These are phyloP conservation scores for Premnoplex brunnescens DNA, from an alignment of 2,797 vertebrate genomes.

Conservation along the genomic window DNA sequence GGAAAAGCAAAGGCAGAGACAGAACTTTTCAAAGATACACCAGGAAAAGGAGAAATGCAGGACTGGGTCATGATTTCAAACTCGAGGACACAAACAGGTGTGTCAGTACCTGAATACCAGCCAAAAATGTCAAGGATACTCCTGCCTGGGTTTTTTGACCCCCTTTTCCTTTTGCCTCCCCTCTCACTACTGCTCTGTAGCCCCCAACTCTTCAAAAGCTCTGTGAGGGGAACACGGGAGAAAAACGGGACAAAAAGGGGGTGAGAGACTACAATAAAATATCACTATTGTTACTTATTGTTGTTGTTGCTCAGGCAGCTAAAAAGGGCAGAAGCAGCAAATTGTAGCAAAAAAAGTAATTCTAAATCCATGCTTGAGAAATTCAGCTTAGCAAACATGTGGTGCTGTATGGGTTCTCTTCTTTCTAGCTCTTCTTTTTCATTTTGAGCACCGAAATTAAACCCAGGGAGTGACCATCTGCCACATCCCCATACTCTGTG, in stretches of 20 bases:
- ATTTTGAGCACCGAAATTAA: background rate
- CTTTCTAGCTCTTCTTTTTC: background rate
- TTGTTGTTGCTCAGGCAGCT: background rate
- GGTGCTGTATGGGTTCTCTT: background rate
- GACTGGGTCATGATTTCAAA: background rate
- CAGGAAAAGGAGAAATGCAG: background rate
- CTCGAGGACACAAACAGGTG: background rate
- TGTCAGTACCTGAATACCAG: background rate
- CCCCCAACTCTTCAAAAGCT: background rate
- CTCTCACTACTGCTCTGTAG: background rate
- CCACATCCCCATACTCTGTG: background rate
- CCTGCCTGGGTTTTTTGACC: background rate
- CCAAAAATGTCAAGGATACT: slow-evolving; percentile 50
- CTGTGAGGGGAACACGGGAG: background rate
- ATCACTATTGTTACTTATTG: background rate
- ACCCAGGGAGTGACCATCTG: background rate
- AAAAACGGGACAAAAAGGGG: background rate
- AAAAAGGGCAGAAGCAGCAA: background rate
- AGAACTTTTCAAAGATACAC: background rate
- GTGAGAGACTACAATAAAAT: background rate
- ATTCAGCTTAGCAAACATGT: background rate
- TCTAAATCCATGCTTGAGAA: background rate
- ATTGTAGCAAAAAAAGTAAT: background rate
- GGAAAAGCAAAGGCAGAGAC: background rate
- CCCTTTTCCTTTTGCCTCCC: background rate